Percentiles rank a stretch among this genome's conserved stretches.
These are phyloP conservation scores for Bradypodion ventrale DNA, from an alignment of 2,797 vertebrate genomes.

Conservation along the genomic window DNA sequence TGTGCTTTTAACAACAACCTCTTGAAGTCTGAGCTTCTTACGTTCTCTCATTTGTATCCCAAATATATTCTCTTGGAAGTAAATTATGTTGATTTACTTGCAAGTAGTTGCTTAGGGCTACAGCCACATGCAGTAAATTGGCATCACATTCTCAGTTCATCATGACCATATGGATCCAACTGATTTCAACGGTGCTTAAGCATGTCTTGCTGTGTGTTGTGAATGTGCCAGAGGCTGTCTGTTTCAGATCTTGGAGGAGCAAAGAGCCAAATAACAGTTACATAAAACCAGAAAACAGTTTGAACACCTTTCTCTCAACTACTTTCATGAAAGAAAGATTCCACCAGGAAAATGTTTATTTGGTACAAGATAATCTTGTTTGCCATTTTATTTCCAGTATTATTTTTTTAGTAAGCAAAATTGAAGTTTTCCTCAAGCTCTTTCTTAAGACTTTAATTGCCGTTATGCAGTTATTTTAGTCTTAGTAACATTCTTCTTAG, in stretches of 20 bases:
- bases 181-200: neutral
- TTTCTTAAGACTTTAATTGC: slow-evolving; percentile 3
- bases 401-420: neutral
- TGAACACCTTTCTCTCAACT: neutral
- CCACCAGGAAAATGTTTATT: neutral
- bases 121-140: neutral
- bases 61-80: neutral
- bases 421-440: neutral
- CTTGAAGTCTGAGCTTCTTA: neutral
- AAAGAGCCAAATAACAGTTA: neutral
- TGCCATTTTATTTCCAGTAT: neutral
- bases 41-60: neutral
- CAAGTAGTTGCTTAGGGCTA: neutral
- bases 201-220: neutral
- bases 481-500: slow-evolving; percentile 16
- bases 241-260: neutral
- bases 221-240: neutral
- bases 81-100: neutral
- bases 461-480: slow-evolving; percentile 17
- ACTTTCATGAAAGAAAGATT: neutral
- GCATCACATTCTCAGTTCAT: neutral
- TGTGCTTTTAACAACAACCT: neutral
- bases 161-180: neutral
- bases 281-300: neutral
- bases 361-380: neutral